Evolutionary conservation across 2,797 vertebrate genomes (phyloP), one percentile per base, ranked within the genome.

Genomic region (Anguilla marmorata): DNA sequence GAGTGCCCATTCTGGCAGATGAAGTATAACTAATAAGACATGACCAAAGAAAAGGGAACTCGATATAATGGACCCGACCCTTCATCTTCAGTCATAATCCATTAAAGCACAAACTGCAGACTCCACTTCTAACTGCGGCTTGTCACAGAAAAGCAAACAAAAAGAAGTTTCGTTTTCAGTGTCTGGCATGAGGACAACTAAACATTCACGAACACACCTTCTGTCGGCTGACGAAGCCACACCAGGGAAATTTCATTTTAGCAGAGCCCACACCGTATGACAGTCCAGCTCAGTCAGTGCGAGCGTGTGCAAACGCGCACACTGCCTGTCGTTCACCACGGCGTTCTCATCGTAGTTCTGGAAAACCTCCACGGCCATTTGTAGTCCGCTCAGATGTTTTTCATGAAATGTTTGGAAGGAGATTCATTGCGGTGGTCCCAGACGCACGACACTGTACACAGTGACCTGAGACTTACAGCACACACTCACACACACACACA

Each of bases 71-170:
- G n/a, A 12, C 37, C 33, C 76, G 3, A 16, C 8, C 12, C 69
- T 74, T 80, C 41, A 80, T 48, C 41, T 12, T 54, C 82, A 52
- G 45, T 27, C 82, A 33, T 84, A 84, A 84, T 84, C 4, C 83
- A 30, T 4, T 85, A 33, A n/a, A 84, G 24, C 48, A 54, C 54
- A n/a, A 84, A 30, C 50, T 5, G 8, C 82, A 54, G 0, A 14
- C 21, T 79, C 74, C 48, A 54, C 19, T 27, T 30, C 33, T 33
- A 76, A 84, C 45, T 54, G 41, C 0, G n/a, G 82, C 45, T 8
- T 52, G 21, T 21, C 33, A 45, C 6, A 41, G 33, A 80, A 80
- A 80, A 16, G 19, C 5, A 24, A 48, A 41, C 19, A 37, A 3
- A 3, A 4, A 72, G 9, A 27, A 11, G 19, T 16, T 48, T 45